These are phyloP conservation scores for Lophura nycthemera DNA, from an alignment of 2,113 vertebrate genomes.

Conservation along the genomic window DNA sequence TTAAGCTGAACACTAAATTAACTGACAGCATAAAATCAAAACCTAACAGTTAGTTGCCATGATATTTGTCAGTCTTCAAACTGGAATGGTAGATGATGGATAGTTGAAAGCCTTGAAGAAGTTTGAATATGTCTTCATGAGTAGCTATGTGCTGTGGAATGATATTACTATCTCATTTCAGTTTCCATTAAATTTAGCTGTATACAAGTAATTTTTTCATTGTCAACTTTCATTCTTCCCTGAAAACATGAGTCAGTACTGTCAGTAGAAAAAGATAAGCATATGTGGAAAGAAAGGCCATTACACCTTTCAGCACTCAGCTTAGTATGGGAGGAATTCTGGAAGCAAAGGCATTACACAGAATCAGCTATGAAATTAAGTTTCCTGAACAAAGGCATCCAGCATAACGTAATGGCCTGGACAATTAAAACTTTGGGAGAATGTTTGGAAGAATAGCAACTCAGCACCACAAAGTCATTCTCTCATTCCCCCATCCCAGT, in stretches of 20 bases:
- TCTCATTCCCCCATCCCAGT: too few relatives aligned
- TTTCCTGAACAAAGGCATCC: background rate
- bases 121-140: background rate
- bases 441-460: too few relatives aligned
- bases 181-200: background rate
- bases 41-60: background rate
- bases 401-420: accelerated
- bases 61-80: background rate
- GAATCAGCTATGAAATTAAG: accelerated
- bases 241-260: background rate
- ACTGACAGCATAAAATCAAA: background rate
- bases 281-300: background rate
- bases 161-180: background rate
- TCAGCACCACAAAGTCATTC: too few relatives aligned
- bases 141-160: background rate
- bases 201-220: background rate
- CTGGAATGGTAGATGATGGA: background rate
- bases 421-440: background rate
- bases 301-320: background rate
- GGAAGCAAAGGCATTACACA: background rate
- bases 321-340: background rate
- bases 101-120: background rate
- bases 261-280: background rate
- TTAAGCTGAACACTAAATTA: background rate
- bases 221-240: background rate